Percentiles rank a stretch among this genome's conserved stretches.
Evolutionary conservation across 2,797 vertebrate genomes (phyloP).

Genomic region (Pristis pectinata): DNA sequence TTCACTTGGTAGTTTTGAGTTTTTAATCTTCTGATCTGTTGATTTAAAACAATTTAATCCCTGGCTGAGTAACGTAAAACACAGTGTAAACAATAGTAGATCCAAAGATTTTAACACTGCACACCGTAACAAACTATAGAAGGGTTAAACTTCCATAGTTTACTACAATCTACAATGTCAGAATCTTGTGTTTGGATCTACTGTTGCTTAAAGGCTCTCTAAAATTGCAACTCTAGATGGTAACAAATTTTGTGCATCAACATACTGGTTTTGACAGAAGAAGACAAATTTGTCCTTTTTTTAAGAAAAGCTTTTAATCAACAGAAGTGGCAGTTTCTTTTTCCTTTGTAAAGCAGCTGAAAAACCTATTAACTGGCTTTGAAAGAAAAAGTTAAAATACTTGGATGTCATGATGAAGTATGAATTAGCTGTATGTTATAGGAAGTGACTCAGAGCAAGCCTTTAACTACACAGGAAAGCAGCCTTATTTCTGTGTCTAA

Average conservation of each 20-base stretch:
- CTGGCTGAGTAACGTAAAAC: neutral
- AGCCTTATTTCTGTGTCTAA: neutral
- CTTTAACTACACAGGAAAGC: constrained; percentile 8
- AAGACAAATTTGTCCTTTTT: constrained; percentile 1
- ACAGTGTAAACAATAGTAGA: constrained; percentile 9
- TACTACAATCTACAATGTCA: neutral
- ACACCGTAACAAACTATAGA: constrained; percentile 5
- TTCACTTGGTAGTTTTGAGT: constrained; percentile 29
- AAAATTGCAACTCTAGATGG: constrained; percentile 11
- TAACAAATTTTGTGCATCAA: constrained; percentile 17
- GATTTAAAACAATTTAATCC: constrained; percentile 2
- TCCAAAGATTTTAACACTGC: neutral
- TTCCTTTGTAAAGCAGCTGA: neutral
- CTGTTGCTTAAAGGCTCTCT: neutral
- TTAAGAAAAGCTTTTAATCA: neutral
- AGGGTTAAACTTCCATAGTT: neutral
- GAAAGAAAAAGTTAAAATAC: neutral
- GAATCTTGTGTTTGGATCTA: neutral
- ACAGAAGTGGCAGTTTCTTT: neutral
- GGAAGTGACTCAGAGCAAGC: constrained; percentile 13
- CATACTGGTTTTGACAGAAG: neutral
- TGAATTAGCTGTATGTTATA: constrained; percentile 4
- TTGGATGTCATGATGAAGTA: constrained; percentile 18
- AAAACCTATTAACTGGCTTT: constrained; percentile 13
- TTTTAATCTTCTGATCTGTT: constrained; percentile 26